A percentile compares a stretch with the other conserved stretches of the same genome.
Conservation (phyloP, 2,888 invertebrate genomes). For the Apamea anceps region DNA sequence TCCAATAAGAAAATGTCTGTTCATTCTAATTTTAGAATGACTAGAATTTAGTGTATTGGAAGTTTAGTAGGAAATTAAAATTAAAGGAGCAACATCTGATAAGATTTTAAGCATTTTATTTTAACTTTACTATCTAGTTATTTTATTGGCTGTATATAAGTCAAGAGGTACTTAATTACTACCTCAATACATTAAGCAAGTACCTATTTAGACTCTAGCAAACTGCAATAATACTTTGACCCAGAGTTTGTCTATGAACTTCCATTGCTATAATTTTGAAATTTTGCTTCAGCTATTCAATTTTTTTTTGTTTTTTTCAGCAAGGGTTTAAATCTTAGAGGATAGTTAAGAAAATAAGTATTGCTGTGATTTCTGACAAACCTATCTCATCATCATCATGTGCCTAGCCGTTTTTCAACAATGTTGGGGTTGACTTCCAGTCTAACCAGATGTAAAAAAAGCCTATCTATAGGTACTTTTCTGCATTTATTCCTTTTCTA, state of each 20-base stretch:
- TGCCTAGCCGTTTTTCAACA: too few species aligned
- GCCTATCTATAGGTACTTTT: too few species aligned
- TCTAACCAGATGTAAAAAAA: too few species aligned
- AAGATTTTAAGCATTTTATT: background rate
- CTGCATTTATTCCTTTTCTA: background rate
- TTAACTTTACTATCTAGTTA: background rate
- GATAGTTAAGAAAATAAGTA: background rate
- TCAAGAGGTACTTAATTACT: background rate
- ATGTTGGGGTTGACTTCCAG: too few species aligned
- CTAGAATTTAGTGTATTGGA: slow-evolving; percentile 67
- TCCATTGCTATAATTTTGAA: too few species aligned
- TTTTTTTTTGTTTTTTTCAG: background rate
- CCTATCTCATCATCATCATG: too few species aligned
- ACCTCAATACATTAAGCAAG: background rate
- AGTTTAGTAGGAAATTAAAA: slow-evolving; percentile 28
- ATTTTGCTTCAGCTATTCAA: background rate
- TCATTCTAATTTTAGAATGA: slow-evolving; percentile 63
- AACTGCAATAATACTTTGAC: too few species aligned
- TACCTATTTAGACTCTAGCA: too few species aligned
- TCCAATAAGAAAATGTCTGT: slow-evolving; percentile 80
- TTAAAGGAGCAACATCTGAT: background rate
- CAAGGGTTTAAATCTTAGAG: background rate
- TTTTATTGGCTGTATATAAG: background rate
- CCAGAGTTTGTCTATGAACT: too few species aligned
- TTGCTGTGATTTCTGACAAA: background rate